Base-by-base conservation (phyloP, 2,888 invertebrate genomes). In the Belgica antarctica region DNA sequence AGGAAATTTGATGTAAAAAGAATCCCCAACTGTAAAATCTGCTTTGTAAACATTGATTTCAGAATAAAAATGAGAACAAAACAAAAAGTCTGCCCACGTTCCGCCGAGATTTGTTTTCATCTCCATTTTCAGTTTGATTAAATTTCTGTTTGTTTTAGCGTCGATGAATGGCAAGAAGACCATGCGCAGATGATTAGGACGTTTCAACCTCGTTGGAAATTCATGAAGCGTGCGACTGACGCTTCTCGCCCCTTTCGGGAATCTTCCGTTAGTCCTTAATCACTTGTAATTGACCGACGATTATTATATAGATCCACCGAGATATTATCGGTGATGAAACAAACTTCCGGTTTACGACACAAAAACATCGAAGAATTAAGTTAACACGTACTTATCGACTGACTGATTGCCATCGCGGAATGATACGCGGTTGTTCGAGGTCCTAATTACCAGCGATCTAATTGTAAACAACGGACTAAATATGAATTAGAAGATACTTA, bases 31-130 rank as follows among this genome's bases (percentile, higher is more conserved):
- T 41, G 41, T 41, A 41, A 41, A n/a, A 41, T 41, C 15, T 28
- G 62, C 62, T 62, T 62, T 62, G 62, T 62, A 62, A 62, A 62
- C 22, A n/a, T 59, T 59, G 34, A 27, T 62, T 62, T 24, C 62
- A 62, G 10, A 31, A 57, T 24, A 57, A 24, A 57, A 57, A 57
- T 10, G 10, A 34, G 10, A 34, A 34, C 36, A 15, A 15, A 57
- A 22, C 15, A 22, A 57, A 57, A 19, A 57, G 57, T 22, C 10
- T 5, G 8, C 10, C 10, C 25, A 47, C 47, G n/a, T n/a, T n/a
- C n/a, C n/a, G n/a, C n/a, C n/a, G n/a, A n/a, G n/a, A n/a, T n/a
- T n/a, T n/a, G n/a, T n/a, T n/a, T n/a, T n/a, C n/a, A n/a, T n/a
- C n/a, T n/a, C n/a, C n/a, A n/a, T n/a, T n/a, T n/a, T n/a, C n/a